Base-by-base conservation (phyloP, 2,797 vertebrate species). In the Fratercula arctica region DNA sequence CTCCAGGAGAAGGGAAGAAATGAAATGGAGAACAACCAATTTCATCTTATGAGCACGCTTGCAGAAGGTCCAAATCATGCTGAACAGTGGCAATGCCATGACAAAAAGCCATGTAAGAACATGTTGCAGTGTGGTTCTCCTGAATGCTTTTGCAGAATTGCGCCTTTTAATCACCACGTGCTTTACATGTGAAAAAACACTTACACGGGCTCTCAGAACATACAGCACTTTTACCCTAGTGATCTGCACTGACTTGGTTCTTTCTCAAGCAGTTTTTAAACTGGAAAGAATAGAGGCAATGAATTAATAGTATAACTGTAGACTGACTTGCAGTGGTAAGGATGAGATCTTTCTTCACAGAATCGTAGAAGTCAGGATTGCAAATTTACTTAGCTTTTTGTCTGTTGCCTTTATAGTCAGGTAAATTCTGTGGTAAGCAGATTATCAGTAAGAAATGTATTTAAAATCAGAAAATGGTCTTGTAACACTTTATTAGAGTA, bases 131-230 rank as follows among this genome's bases (percentile, higher is more conserved):
- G 16, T 67, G n/a, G 24, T 46, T 87, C 33, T 73, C 19, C n/a
- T 46, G 48, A 73, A 54, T 3, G 4, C 14, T 72, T 75, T 46
- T 64, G 45, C 10, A 70, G 23, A 89, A 54, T 21, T 73, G 18
- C 72, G 37, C 33, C 7, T 63, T 93, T 66, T 72, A 46, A 66
- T 90, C 59, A 26, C 14, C 66, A 3, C 29, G 16, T 24, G 11
- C 28, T 74, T 88, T 69, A 57, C 23, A 29, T 41, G 23, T 53
- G 26, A 33, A 63, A 73, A 86, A 73, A 11, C 4, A 33, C 43
- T 81, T 60, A n/a, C 1, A 2, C 2, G 2, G 46, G 25, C 10
- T 64, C 17, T 31, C 0, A 0, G 53, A 85, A 46, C 29, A 29
- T 46, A 48, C 6, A 4, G 4, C 16, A 35, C 20, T 48, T 89